Base-by-base conservation (phyloP, 2,797 vertebrate genomes). In the Melanotaenia trifasciata region DNA sequence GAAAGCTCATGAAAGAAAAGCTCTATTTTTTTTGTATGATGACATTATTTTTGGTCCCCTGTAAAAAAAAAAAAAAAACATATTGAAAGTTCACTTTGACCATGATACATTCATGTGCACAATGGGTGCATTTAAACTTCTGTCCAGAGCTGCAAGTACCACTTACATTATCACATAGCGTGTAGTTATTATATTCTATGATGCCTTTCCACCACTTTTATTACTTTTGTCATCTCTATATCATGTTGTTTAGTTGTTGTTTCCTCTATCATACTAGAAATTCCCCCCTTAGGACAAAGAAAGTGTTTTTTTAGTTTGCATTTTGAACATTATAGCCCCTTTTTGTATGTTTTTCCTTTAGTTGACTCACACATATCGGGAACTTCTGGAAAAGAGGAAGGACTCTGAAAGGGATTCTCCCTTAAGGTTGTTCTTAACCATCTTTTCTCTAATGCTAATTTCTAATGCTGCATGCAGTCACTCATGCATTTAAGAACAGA, bases 361-460 rank as follows among this genome's bases (percentile, higher is more conserved):
- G 95, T 71, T 95, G 90, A 71, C 83, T 35, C 74, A 90, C 64
- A 84, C 85, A 11, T 86, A 94, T 67, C 88, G 87, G 58, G 95
- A 95, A 67, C 78, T 95, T 58, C 20, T 93, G 83, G 94, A 95
- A 68, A 95, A 88, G 83, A 93, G 70, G 79, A 94, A 82, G 81
- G 94, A 95, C 3, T 89, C 90, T 45, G 95, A 94, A 67, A 91
- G 92, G 69, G 93, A 95, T 64, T 94, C 89, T 66, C 90, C 92
- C 67, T 61, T 90, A 74, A 95, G 95, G 95, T 95, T 65, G 32
- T 53, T 62, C 24, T 65, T 43, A 43, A 1, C 26, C 47, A 4
- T 67, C 2, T 43, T 35, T 40, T 72, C 6, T 35, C 8, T 8
- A 43, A 10, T 10, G 3, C 0, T 11, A 13, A 12, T 40, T 26